Percentiles rank a stretch among this genome's conserved stretches.
Conservation (phyloP, 1,140 invertebrate genomes). For the Hyles euphorbiae region DNA sequence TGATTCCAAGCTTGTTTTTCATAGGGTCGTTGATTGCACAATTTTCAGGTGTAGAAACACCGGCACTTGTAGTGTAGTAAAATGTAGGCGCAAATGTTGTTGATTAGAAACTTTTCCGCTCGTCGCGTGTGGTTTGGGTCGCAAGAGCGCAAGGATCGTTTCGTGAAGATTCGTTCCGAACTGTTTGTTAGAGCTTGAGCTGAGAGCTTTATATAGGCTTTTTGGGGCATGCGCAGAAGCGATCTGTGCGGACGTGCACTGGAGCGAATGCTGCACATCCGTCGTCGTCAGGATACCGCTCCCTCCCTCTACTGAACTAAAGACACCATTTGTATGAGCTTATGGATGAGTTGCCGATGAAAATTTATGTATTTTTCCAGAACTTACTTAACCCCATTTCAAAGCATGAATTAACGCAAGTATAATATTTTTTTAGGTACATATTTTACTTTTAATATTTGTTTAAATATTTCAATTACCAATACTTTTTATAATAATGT, state of each 20-base stretch:
- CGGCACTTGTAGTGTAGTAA: neutral
- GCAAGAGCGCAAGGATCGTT: conserved; percentile 27
- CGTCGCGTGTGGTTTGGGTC: conserved; percentile 21
- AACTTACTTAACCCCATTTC: no score
- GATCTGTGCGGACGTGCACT: conserved; percentile 24
- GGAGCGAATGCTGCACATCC: conserved; percentile 7
- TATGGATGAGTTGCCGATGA: no score
- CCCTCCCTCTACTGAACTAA: neutral
- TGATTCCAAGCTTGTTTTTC: conserved; percentile 59
- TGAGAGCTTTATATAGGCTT: conserved; percentile 38
- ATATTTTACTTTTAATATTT: no score
- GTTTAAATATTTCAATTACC: no score
- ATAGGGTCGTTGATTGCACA: conserved; percentile 43
- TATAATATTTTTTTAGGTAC: no score
- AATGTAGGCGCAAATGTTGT: conserved; percentile 16
- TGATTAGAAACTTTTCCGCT: conserved; percentile 46
- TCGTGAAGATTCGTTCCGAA: conserved; percentile 34
- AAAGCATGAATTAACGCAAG: no score
- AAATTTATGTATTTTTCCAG: no score
- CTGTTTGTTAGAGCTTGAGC: conserved; percentile 28
- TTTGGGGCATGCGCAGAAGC: conserved; percentile 46
- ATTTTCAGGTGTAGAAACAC: conserved; percentile 27
- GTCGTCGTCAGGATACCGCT: neutral
- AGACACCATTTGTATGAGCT: no score
- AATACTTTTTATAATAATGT: no score